A percentile compares a stretch with the other conserved stretches of the same genome.
Conservation (phyloP, 2,797 vertebrate species). For the Ptychobarbus kaznakovi region DNA sequence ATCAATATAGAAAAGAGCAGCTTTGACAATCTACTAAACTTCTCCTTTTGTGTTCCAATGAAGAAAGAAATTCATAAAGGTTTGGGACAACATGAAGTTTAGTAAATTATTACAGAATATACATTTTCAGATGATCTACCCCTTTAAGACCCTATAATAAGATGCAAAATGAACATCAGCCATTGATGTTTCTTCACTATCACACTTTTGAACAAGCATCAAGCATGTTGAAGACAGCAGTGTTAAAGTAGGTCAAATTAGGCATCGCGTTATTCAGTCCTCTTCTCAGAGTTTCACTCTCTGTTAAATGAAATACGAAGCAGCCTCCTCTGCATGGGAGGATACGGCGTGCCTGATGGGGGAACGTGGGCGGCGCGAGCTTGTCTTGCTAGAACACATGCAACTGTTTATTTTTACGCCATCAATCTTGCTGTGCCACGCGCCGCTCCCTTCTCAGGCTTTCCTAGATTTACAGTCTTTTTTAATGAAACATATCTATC, state of each 20-base stretch:
- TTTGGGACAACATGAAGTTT: not conserved
- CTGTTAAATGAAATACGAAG: conserved; percentile 55
- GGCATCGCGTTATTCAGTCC: not conserved
- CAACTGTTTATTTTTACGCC: conserved; percentile 66
- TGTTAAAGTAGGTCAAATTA: conserved; percentile 56
- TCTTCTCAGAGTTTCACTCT: conserved; percentile 22
- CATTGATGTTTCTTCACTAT: not conserved
- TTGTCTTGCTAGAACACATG: conserved; percentile 53
- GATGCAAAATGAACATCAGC: not conserved
- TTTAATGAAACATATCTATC: conserved; percentile 74
- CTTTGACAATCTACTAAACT: not conserved
- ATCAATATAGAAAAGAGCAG: not conserved
- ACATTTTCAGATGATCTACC: not conserved
- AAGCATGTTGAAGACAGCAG: conserved; percentile 9
- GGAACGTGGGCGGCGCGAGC: conserved; percentile 54
- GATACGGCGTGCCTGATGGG: conserved; percentile 45
- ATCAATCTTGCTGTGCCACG: conserved; percentile 67
- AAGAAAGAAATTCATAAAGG: not conserved
- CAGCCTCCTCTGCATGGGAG: conserved; percentile 41
- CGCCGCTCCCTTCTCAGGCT: conserved; percentile 62
- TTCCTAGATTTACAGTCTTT: conserved; percentile 71
- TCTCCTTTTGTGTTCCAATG: not conserved
- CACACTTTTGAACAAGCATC: conserved; percentile 1
- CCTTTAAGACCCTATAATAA: not conserved
- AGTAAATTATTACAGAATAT: not conserved